Evolutionary conservation across 2,113 vertebrate genomes (phyloP).

Genomic region (Salvelinus alpinus): DNA sequence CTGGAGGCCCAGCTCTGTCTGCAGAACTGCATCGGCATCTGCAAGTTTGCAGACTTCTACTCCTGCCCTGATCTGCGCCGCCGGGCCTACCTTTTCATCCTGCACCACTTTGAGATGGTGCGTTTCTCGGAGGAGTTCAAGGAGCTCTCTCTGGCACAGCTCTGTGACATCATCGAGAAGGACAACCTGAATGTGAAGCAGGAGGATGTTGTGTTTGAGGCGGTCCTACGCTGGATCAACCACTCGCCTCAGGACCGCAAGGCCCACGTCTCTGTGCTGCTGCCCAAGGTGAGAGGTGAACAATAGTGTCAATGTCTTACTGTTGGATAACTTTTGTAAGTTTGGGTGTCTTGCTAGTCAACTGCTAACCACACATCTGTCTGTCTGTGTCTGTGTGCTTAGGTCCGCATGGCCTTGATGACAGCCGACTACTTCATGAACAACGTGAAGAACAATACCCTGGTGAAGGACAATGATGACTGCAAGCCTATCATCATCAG

Average conservation of each 20-base stretch:
- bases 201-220: slow-evolving; percentile 28
- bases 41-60: slow-evolving; percentile 72
- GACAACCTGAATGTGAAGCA: slow-evolving; percentile 46
- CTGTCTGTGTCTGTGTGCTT: not conserved
- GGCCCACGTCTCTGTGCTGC: slow-evolving; percentile 12
- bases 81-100: slow-evolving; percentile 75
- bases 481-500: slow-evolving; percentile 66
- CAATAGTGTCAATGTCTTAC: not conserved
- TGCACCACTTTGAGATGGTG: slow-evolving; percentile 77
- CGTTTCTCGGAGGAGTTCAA: slow-evolving; percentile 72
- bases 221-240: slow-evolving; percentile 39
- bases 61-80: slow-evolving; percentile 59
- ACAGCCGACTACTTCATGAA: slow-evolving; percentile 75
- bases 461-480: slow-evolving; percentile 69
- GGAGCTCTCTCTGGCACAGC: slow-evolving; percentile 72
- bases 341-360: not conserved
- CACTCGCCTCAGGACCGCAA: slow-evolving; percentile 12
- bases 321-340: not conserved
- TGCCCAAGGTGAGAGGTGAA: slow-evolving; percentile 43
- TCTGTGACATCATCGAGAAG: slow-evolving; percentile 70
- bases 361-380: not conserved
- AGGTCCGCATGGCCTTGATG: slow-evolving; percentile 80
- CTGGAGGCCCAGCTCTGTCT: slow-evolving; percentile 70
- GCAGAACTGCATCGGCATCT: slow-evolving; percentile 81
- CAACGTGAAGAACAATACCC: slow-evolving; percentile 73